Percentiles rank a stretch among this genome's conserved stretches.
Evolutionary conservation across 1,140 invertebrate genomes (phyloP).

Genomic region (Chironomus striatipennis): DNA sequence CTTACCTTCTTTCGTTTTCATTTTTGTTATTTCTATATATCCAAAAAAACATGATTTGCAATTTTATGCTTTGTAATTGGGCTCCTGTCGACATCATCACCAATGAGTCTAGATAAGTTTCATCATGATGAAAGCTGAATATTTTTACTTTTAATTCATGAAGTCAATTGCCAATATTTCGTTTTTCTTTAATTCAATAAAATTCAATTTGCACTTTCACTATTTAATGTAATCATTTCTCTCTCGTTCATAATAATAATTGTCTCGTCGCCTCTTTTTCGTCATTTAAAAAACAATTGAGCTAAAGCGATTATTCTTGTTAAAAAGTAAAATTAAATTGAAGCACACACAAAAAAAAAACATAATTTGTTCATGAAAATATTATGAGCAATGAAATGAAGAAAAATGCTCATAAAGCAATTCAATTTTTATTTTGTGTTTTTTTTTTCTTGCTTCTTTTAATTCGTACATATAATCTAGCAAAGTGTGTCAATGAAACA

Average conservation of each 20-base stretch:
- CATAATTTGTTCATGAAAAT: no score
- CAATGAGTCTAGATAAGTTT: no score
- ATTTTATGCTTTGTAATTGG: slow-evolving; percentile 5
- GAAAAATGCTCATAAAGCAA: slow-evolving; percentile 10
- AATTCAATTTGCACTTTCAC: neutral
- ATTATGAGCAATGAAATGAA: neutral
- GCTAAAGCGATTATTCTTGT: no score
- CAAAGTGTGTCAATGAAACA: slow-evolving; percentile 23
- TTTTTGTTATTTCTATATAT: neutral
- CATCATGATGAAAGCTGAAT: neutral
- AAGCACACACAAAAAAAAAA: neutral
- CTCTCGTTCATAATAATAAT: no score
- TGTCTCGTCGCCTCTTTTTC: no score
- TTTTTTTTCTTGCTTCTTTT: slow-evolving; percentile 18
- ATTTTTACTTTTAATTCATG: neutral
- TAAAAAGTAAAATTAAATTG: slow-evolving; percentile 6
- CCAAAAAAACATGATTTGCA: neutral
- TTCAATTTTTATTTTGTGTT: neutral
- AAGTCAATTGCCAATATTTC: neutral
- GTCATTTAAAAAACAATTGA: no score
- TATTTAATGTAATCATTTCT: neutral
- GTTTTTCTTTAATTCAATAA: neutral
- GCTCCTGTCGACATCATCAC: neutral
- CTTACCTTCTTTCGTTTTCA: neutral
- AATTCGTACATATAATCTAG: slow-evolving; percentile 10